Conservation (phyloP, 2,113 vertebrate species). For the Eonycteris spelaea region DNA sequence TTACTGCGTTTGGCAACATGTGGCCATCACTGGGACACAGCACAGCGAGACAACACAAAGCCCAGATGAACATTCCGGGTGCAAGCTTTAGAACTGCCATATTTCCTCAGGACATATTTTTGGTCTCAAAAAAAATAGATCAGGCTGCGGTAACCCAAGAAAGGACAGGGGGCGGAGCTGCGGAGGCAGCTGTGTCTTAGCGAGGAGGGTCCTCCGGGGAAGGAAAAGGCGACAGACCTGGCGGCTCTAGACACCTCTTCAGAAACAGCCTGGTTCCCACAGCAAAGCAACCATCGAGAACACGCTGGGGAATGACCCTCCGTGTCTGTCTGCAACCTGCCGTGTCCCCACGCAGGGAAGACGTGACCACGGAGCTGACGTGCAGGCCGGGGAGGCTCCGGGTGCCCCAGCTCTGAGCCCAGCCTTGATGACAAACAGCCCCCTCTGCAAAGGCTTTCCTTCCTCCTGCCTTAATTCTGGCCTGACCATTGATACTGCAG, state of each 20-base stretch:
- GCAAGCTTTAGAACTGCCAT: not conserved
- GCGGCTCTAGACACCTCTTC: not conserved
- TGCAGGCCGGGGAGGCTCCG: accelerated
- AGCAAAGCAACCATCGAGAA: not conserved
- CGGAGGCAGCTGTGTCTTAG: not conserved
- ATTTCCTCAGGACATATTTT: not conserved
- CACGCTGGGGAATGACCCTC: accelerated
- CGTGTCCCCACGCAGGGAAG: accelerated
- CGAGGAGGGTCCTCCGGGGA: not conserved
- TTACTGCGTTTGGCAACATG: no score
- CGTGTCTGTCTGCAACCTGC: accelerated
- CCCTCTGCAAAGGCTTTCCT: not conserved
- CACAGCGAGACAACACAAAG: not conserved
- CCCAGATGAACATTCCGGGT: not conserved
- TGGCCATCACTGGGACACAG: not conserved
- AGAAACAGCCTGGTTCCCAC: not conserved
- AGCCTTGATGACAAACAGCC: not conserved
- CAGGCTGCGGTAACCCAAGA: not conserved
- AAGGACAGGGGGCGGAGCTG: not conserved
- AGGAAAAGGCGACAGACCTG: not conserved
- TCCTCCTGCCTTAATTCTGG: not conserved
- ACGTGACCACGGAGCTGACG: accelerated
- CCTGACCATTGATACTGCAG: not conserved
- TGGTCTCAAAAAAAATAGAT: conserved; percentile 3
- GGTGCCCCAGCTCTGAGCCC: accelerated